phyloP scores from a whole-genome alignment of 2,113 vertebrate species.

The Pelodiscus sinensis region DNA sequence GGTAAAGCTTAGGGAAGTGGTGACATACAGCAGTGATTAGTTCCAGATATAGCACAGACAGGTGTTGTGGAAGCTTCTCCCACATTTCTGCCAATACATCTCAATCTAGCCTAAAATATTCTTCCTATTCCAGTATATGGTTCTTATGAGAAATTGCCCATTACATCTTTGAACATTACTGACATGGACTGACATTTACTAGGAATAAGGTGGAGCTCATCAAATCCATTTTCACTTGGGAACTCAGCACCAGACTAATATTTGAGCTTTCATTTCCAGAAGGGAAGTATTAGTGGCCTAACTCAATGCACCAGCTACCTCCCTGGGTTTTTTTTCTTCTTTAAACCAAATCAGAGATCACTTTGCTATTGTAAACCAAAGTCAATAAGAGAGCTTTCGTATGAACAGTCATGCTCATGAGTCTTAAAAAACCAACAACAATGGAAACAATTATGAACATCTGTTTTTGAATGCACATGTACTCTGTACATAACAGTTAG shows the following conservation, averaged over 20 bases:
- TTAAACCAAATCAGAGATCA: slow-evolving; percentile 29
- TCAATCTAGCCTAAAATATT: slow-evolving; percentile 12
- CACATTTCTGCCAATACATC: not conserved
- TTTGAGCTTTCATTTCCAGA: not conserved
- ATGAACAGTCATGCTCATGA: slow-evolving; percentile 49
- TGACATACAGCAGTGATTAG: not conserved
- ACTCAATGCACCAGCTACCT: not conserved
- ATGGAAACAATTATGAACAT: slow-evolving; percentile 26
- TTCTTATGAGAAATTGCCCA: not conserved
- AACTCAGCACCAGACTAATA: not conserved
- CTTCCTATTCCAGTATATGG: not conserved
- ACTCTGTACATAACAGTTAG: slow-evolving; percentile 61
- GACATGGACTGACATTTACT: not conserved
- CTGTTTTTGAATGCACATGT: slow-evolving; percentile 57
- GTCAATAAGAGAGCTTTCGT: not conserved
- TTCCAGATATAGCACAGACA: not conserved
- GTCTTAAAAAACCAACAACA: slow-evolving; percentile 37
- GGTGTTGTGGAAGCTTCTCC: not conserved
- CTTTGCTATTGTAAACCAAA: slow-evolving; percentile 52
- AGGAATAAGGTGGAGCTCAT: slow-evolving; percentile 1
- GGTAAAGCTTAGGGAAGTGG: not conserved
- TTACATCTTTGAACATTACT: not conserved
- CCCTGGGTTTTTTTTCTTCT: not conserved
- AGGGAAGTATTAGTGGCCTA: not conserved
- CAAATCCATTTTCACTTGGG: not conserved